These are phyloP conservation scores for Tyrannus savana DNA, from an alignment of 2,113 vertebrate species.

Conservation along the genomic window DNA sequence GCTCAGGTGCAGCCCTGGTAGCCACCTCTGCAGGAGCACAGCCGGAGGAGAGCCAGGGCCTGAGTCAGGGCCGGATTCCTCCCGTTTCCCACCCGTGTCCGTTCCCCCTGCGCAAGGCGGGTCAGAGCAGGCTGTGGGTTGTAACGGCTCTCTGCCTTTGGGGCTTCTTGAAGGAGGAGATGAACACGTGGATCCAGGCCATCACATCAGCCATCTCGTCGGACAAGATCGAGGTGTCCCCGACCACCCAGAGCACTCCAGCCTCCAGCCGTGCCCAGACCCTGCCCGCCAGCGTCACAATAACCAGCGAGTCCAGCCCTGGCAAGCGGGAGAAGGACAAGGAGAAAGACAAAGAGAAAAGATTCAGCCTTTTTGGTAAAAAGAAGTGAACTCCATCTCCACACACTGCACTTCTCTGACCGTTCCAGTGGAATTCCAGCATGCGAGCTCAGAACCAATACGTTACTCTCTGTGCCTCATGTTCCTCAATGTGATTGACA, in stretches of 20 bases:
- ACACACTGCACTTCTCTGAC: constrained; percentile 78
- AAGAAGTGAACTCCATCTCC: constrained; percentile 89
- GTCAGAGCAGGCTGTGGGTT: neutral
- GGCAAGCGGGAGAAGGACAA: constrained; percentile 92
- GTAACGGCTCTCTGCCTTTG: constrained; percentile 38
- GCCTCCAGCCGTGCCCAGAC: constrained; percentile 92
- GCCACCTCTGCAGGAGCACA: neutral
- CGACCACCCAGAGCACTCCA: constrained; percentile 90
- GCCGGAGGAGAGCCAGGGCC: neutral
- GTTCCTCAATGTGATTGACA: constrained; percentile 84
- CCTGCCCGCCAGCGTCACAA: constrained; percentile 85
- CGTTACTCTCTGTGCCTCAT: constrained; percentile 93
- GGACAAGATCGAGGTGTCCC: constrained; percentile 82
- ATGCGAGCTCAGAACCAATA: constrained; percentile 94
- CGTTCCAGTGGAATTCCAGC: constrained; percentile 89
- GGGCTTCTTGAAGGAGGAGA: constrained; percentile 88
- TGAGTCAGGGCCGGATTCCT: neutral
- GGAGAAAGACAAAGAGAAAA: constrained; percentile 97
- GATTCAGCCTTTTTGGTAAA: constrained; percentile 98
- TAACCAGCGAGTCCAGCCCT: constrained; percentile 90
- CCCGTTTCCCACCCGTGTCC: neutral
- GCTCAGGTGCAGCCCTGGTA: neutral
- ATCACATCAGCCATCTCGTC: constrained; percentile 85
- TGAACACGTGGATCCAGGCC: constrained; percentile 97
- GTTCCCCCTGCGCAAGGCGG: fast-evolving